Evolutionary conservation across 2,888 invertebrate species (phyloP), one percentile per base, ranked within the genome.

Genomic region (Drosophila cracens): DNA sequence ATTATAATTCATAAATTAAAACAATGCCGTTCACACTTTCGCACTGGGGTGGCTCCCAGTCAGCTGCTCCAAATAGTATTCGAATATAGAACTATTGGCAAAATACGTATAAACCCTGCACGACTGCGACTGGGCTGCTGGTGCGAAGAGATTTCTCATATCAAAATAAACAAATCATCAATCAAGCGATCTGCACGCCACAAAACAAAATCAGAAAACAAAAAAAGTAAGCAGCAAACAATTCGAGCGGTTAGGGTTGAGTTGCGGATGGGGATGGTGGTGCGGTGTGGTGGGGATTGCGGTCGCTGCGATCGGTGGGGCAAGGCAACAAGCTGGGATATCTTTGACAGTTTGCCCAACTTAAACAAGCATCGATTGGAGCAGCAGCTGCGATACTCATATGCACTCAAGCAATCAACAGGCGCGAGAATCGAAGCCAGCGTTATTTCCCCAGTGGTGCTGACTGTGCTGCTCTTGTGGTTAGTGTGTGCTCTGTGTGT

Each of bases 111-210:
- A 71, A 49, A 52, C 38, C 36, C 57, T 66, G 67, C 52, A 29
- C 58, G 29, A 34, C 29, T 4, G 25, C 38, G 64, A 49, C 59
- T 10, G 34, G 65, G 56, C 8, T 54, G 49, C 54, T 70, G 79
- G 91, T 82, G 90, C 79, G 84, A 90, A 89, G 86, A 78, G 88
- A 91, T 84, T 70, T 76, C 74, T 70, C 76, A 77, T 79, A 86
- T 83, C 82, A 88, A 90, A 91, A 90, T 90, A 90, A 90, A 90
- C 90, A 90, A 90, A 90, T 91, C 90, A 89, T 90, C 90, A 90
- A 90, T 89, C 91, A 89, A 79, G 83, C 74, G 79, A 90, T 86
- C 89, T 79, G 74, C 87, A 79, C 16, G 79, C 81, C 73, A 76
- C 76, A 76, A 46, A 46, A 46, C 16, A 16, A 25, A 46, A n/a